These are phyloP conservation scores for Perccottus glenii DNA, from an alignment of 2,113 vertebrate species.

Conservation along the genomic window DNA sequence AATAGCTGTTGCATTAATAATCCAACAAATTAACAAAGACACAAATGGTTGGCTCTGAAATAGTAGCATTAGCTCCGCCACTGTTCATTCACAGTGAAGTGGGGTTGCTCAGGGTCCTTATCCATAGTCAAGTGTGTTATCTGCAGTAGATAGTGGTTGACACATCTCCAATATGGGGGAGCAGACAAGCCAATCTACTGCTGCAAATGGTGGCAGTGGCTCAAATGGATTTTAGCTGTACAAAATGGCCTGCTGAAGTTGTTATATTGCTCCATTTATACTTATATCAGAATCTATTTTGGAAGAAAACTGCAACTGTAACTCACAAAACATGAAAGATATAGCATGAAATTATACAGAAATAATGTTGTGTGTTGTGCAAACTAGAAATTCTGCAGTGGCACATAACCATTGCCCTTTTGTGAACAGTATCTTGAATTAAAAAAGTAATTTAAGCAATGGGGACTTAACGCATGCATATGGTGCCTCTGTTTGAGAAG, in stretches of 20 bases:
- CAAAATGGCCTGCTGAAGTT: slow-evolving; percentile 4
- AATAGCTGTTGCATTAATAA: slow-evolving; percentile 24
- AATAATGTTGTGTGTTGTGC: background rate
- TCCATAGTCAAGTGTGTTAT: slow-evolving; percentile 5
- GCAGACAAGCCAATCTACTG: slow-evolving; percentile 1
- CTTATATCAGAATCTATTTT: slow-evolving; percentile 6
- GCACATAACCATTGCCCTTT: no score
- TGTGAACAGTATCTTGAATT: no score
- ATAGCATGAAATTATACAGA: background rate
- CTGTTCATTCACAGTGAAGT: slow-evolving; percentile 27
- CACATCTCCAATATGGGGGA: slow-evolving; percentile 4
- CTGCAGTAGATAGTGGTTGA: background rate
- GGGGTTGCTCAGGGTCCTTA: background rate
- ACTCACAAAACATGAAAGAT: background rate
- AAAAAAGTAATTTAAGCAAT: no score
- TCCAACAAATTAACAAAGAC: background rate
- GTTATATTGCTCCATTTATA: slow-evolving; percentile 9
- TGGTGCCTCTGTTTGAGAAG: no score
- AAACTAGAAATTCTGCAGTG: no score
- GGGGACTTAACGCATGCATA: no score
- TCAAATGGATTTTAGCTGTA: slow-evolving; percentile 11
- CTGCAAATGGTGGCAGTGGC: slow-evolving; percentile 3
- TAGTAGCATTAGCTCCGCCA: slow-evolving; percentile 13
- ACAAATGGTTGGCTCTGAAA: slow-evolving; percentile 11
- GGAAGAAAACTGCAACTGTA: background rate